Conservation (phyloP, 2,113 vertebrate genomes). For the Dermatemys mawii region DNA sequence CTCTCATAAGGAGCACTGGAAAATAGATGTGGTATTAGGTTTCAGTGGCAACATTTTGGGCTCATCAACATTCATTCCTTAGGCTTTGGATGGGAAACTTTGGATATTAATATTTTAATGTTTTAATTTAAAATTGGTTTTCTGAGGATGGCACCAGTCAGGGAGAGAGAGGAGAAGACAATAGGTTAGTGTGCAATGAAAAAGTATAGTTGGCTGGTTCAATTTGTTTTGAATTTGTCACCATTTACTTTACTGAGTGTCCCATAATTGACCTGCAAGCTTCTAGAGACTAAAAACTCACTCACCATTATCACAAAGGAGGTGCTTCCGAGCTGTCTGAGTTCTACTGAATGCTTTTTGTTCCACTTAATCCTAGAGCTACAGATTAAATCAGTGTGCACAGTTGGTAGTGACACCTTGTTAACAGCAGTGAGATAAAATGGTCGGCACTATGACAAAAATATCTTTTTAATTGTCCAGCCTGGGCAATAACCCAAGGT, state of each 20-base stretch:
- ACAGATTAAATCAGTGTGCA: constrained; percentile 44
- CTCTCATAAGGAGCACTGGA: constrained; percentile 17
- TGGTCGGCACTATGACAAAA: constrained; percentile 54
- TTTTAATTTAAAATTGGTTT: constrained; percentile 50
- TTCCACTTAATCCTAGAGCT: constrained; percentile 34
- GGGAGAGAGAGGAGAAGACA: background rate
- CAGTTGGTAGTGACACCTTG: constrained; percentile 49
- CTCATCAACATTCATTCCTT: constrained; percentile 17
- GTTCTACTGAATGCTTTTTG: constrained; percentile 13
- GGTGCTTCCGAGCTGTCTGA: background rate
- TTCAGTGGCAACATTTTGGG: constrained; percentile 14
- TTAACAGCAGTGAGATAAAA: constrained; percentile 70
- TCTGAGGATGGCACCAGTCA: constrained; percentile 21
- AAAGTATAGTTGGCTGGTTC: background rate
- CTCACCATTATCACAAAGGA: background rate
- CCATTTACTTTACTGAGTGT: background rate
- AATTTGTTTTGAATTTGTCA: constrained; percentile 9
- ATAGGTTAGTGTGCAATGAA: constrained; percentile 3
- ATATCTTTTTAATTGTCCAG: constrained; percentile 76
- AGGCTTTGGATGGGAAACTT: constrained; percentile 30
- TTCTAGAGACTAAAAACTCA: background rate
- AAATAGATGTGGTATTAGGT: constrained; percentile 49
- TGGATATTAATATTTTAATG: constrained; percentile 5
- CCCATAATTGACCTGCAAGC: background rate
- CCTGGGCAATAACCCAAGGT: constrained; percentile 73